phyloP scores from a whole-genome alignment of 2,797 vertebrate genomes.

The Acrossocheilus fasciatus region DNA sequence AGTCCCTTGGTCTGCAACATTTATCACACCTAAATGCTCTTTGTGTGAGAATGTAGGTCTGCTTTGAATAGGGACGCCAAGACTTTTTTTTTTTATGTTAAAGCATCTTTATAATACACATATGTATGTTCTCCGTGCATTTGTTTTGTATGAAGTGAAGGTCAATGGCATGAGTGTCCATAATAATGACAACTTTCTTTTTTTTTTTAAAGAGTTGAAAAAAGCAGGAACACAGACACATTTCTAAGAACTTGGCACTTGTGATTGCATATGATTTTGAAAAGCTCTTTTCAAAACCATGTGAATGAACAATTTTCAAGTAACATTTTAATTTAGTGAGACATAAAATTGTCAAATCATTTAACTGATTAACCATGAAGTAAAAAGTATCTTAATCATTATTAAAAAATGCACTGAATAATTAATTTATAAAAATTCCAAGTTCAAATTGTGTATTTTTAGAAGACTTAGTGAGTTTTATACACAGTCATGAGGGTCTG shows the following conservation, averaged over 20 bases:
- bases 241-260: neutral
- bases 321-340: neutral
- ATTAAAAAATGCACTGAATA: neutral
- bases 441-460: neutral
- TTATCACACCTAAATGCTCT: slow-evolving; percentile 41
- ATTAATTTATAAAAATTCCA: no score
- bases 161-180: neutral
- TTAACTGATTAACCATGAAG: no score
- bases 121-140: neutral
- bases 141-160: neutral
- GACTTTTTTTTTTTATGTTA: neutral
- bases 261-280: neutral
- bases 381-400: neutral
- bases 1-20: slow-evolving; percentile 42
- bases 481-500: neutral
- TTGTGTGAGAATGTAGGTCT: slow-evolving; percentile 47
- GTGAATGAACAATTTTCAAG: neutral
- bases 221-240: neutral
- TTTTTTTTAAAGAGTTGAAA: neutral
- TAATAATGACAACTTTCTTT: neutral
- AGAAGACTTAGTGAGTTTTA: neutral
- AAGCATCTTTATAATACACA: neutral
- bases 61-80: slow-evolving; percentile 6
- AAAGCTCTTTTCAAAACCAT: slow-evolving; percentile 2
- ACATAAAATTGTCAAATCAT: neutral